These are phyloP conservation scores for Mustela erminea DNA, from an alignment of 2,797 vertebrate genomes.

Conservation along the genomic window DNA sequence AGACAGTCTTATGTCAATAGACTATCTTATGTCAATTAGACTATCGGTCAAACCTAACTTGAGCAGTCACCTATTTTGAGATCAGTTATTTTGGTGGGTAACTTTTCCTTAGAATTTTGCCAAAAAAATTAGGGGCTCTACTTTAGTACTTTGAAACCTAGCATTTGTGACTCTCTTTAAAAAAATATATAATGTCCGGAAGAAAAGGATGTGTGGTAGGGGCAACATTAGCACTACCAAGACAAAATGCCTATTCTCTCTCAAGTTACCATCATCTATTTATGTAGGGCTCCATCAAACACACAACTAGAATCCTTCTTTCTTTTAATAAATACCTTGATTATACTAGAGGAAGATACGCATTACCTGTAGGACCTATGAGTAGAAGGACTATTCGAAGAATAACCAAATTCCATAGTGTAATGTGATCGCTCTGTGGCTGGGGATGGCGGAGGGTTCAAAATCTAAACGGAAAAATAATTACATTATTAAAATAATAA, in stretches of 20 bases:
- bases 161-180: not conserved
- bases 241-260: not conserved
- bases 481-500: constrained; percentile 41
- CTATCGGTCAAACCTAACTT: not conserved
- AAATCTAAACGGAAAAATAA: constrained; percentile 90
- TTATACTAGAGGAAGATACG: not conserved
- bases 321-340: not conserved
- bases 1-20: not conserved
- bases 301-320: not conserved
- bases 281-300: not conserved
- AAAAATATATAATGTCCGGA: not conserved
- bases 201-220: not conserved
- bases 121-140: not conserved
- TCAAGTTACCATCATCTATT: not conserved
- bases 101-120: not conserved
- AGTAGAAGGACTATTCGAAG: constrained; percentile 98
- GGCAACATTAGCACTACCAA: not conserved
- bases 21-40: not conserved
- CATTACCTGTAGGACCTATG: constrained; percentile 98
- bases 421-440: constrained; percentile 98
- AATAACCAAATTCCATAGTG: constrained; percentile 98
- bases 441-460: constrained; percentile 98
- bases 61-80: not conserved
- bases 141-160: constrained; percentile 7
- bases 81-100: not conserved